phyloP scores from a whole-genome alignment of 2,113 vertebrate species.

The Marcusenius ussheri region DNA sequence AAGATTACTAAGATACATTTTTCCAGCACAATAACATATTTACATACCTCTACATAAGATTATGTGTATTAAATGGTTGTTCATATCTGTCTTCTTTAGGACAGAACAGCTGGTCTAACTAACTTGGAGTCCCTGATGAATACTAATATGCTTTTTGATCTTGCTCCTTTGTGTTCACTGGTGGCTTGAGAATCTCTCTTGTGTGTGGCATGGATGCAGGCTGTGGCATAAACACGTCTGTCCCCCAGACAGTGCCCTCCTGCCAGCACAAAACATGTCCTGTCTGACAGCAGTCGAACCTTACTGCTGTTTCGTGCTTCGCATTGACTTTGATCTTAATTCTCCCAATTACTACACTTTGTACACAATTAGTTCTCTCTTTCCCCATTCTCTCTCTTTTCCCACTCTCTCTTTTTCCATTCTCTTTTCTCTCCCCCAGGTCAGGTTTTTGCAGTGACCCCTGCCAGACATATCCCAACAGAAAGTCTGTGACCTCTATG shows the following conservation, averaged over 20 bases:
- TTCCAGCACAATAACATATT: neutral
- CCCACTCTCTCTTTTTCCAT: too few species aligned
- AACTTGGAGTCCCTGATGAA: conserved; percentile 28
- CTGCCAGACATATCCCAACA: conserved; percentile 52
- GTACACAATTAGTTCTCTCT: conserved; percentile 18
- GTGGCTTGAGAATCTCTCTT: conserved; percentile 25
- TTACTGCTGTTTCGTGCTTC: neutral
- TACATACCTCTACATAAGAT: neutral
- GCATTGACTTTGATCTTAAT: neutral
- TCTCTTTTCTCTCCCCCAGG: neutral
- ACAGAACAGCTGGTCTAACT: conserved; percentile 19
- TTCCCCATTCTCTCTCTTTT: neutral
- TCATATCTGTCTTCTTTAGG: neutral
- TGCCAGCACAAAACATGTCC: neutral
- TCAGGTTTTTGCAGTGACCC: conserved; percentile 36
- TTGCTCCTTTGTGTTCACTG: conserved; percentile 28
- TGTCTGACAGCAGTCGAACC: neutral
- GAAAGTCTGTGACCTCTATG: conserved; percentile 50
- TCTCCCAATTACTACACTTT: neutral
- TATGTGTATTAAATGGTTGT: neutral
- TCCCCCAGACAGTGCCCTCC: neutral
- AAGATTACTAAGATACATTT: neutral
- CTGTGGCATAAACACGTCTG: neutral
- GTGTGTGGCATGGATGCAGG: neutral
- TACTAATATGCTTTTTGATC: conserved; percentile 36